Evolutionary conservation across 2,888 invertebrate species (phyloP), one percentile per base, ranked within the genome.

Genomic region (Lampropteryx suffumata): DNA sequence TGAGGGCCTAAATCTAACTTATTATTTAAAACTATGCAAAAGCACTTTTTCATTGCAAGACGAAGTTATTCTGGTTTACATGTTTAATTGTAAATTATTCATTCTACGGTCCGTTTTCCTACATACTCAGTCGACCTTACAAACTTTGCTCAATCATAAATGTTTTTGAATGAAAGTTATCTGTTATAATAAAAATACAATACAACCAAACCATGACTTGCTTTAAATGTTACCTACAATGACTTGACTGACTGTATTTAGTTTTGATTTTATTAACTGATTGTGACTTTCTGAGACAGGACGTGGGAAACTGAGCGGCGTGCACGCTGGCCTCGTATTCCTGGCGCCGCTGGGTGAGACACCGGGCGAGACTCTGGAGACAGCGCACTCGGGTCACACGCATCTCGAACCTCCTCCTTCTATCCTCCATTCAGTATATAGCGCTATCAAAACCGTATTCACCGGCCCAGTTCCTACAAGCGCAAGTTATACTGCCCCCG

Each of bases 261-360:
- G 11, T n/a, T 5, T 5, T 27, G 21, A 34, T 32, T 39, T 4
- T 21, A 30, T 24, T 39, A 26, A 37, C 43, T 57, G 56, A 51
- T 33, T 37, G 8, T 35, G 47, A 57, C 69, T 84, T 84, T 86
- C 71, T 82, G 86, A 85, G 88, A 82, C 89, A 89, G 90, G 89
- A 71, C 81, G 84, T 59, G 79, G 81, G 67, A 86, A 81, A 79
- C 81, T 88, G 76, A 81, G 70, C 71, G 90, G 90, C 60, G 74
- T 86, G 41, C 90, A 88, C 65, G 90, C 90, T 44, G 90, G 90
- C 37, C 72, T 89, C 54, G 82, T 90, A 55, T 70, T 90, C 57
- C 77, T 90, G 68, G 78, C 89, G 39, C 90, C 90, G n/a, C 67
- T 89, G 61, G 86, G 69, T 46, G 82, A 82, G 29, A 59, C 68